Evolutionary conservation across 1,140 invertebrate species (phyloP).

Genomic region (Diorhabda sublineata): DNA sequence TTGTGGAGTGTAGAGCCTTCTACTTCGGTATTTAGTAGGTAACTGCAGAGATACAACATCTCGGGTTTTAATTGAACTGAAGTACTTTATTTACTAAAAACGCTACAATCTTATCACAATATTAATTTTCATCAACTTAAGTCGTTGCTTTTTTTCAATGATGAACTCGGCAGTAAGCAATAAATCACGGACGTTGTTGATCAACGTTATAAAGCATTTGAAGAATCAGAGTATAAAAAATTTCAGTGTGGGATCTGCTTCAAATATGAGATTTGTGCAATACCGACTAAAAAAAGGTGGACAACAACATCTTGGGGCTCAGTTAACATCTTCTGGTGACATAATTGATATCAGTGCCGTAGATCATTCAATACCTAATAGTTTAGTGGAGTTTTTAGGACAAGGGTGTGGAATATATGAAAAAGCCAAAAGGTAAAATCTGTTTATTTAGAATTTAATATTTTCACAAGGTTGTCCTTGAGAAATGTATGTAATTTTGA

Average conservation of each 20-base stretch:
- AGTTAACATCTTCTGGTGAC: slow-evolving; percentile 52
- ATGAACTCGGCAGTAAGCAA: no score
- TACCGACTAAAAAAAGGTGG: slow-evolving; percentile 51
- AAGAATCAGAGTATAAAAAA: slow-evolving; percentile 16
- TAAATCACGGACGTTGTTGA: neutral
- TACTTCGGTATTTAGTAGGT: no score
- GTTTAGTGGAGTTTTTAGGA: slow-evolving; percentile 54
- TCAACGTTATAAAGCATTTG: neutral
- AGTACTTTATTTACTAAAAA: no score
- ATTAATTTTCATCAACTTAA: no score
- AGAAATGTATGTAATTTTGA: no score
- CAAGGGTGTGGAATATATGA: slow-evolving; percentile 50
- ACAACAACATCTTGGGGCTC: slow-evolving; percentile 56
- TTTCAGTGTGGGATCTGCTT: slow-evolving; percentile 29
- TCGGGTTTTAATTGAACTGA: no score
- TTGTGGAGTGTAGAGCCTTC: no score
- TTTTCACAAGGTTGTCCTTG: neutral
- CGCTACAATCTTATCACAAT: no score
- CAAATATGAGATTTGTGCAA: slow-evolving; percentile 53
- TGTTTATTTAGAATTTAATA: neutral
- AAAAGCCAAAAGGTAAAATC: slow-evolving; percentile 53
- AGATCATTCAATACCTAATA: slow-evolving; percentile 56
- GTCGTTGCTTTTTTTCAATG: no score
- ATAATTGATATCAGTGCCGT: slow-evolving; percentile 57
- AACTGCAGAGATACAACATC: no score